Evolutionary conservation across 2,113 vertebrate species (phyloP).

Genomic region (Callocephalon fimbriatum): DNA sequence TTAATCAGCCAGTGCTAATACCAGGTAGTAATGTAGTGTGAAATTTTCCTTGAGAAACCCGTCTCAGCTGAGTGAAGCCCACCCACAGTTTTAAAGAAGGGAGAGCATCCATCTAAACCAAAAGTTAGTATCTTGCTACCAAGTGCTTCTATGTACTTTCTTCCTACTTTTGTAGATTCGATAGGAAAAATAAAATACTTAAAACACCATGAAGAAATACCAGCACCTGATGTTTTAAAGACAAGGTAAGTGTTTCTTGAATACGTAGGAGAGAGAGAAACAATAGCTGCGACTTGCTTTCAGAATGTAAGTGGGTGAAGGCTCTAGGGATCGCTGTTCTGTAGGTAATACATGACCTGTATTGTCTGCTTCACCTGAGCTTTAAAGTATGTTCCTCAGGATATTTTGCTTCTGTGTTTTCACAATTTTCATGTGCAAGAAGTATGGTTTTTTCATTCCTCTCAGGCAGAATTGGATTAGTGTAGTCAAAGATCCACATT

Average conservation of each 20-base stretch:
- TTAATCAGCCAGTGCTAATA: slow-evolving; percentile 69
- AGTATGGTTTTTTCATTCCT: not conserved
- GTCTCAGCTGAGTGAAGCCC: slow-evolving; percentile 74
- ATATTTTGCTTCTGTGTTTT: not conserved
- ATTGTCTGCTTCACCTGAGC: not conserved
- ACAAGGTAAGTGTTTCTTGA: slow-evolving; percentile 67
- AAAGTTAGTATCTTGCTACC: slow-evolving; percentile 59
- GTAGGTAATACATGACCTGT: not conserved
- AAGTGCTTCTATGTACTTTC: slow-evolving; percentile 59
- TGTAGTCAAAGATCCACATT: not conserved
- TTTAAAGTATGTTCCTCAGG: not conserved
- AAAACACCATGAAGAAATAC: slow-evolving; percentile 65
- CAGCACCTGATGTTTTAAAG: slow-evolving; percentile 60
- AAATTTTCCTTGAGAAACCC: slow-evolving; percentile 78
- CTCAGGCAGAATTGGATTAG: not conserved
- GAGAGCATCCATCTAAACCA: not conserved
- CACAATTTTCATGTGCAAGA: not conserved
- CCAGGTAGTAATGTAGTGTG: slow-evolving; percentile 72
- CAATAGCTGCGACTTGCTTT: not conserved
- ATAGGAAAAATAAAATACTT: slow-evolving; percentile 63
- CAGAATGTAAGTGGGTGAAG: not conserved
- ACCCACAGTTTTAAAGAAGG: slow-evolving; percentile 78
- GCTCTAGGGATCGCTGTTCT: not conserved
- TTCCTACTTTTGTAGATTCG: slow-evolving; percentile 69
- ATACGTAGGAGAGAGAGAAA: not conserved